phyloP scores from a whole-genome alignment of 2,888 invertebrate species.

The Atrina japonica region DNA sequence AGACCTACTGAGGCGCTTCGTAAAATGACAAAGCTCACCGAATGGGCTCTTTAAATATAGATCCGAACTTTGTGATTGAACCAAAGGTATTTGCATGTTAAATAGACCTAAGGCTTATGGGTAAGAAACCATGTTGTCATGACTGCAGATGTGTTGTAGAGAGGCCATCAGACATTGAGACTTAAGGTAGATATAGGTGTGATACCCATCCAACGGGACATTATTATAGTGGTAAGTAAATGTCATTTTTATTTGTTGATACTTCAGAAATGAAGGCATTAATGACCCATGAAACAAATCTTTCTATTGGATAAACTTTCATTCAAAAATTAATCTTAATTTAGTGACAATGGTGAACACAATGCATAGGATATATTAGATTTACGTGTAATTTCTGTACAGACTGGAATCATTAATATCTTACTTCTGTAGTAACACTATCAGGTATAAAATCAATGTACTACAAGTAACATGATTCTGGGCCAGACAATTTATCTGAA shows the following conservation, averaged over 20 bases:
- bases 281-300: too few species aligned
- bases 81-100: slow-evolving; percentile 35
- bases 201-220: slow-evolving; percentile 13
- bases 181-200: slow-evolving; percentile 10
- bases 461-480: too few species aligned
- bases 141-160: slow-evolving; percentile 65
- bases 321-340: too few species aligned
- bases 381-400: too few species aligned
- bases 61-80: slow-evolving; percentile 24
- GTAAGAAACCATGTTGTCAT: slow-evolving; percentile 61
- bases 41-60: slow-evolving; percentile 30
- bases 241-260: neutral
- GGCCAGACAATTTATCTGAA: too few species aligned
- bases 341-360: too few species aligned
- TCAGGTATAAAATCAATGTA: too few species aligned
- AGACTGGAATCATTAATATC: too few species aligned
- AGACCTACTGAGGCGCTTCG: slow-evolving; percentile 10
- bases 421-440: too few species aligned
- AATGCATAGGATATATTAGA: too few species aligned
- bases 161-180: slow-evolving; percentile 43
- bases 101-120: slow-evolving; percentile 42
- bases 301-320: too few species aligned
- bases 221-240: neutral
- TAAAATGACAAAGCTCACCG: slow-evolving; percentile 8
- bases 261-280: neutral